phyloP scores from a whole-genome alignment of 2,888 invertebrate species.

The Phaonia tiefii region DNA sequence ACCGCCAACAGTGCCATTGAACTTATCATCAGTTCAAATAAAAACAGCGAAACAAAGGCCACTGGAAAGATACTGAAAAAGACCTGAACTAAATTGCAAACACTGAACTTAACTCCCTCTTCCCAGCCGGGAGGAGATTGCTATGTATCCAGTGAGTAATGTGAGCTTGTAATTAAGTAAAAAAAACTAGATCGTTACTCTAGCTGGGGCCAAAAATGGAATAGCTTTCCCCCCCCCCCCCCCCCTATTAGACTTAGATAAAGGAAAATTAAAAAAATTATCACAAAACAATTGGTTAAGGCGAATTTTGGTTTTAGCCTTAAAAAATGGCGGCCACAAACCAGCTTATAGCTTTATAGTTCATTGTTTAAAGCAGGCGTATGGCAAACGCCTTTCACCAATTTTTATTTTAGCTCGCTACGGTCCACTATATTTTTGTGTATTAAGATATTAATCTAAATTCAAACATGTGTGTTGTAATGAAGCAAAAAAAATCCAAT shows the following conservation, averaged over 20 bases:
- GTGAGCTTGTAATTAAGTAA: not conserved
- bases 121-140: not conserved
- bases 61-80: too few species aligned
- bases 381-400: conserved; percentile 10
- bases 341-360: not conserved
- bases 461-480: conserved; percentile 4
- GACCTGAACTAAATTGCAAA: too few species aligned
- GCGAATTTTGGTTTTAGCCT: too few species aligned
- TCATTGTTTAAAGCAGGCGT: not conserved
- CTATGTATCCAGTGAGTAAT: not conserved
- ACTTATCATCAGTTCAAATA: not conserved
- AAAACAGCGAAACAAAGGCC: too few species aligned
- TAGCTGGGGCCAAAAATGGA: too few species aligned
- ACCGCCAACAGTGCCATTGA: conserved; percentile 15
- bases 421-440: not conserved
- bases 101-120: not conserved
- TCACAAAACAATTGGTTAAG: too few species aligned
- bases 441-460: not conserved
- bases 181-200: too few species aligned
- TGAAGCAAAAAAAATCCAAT: not conserved
- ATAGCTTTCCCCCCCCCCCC: too few species aligned
- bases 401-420: not conserved
- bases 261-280: too few species aligned
- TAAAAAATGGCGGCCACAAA: not conserved
- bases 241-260: too few species aligned